These are phyloP conservation scores for Cataglyphis hispanica DNA, from an alignment of 1,140 invertebrate genomes.

Conservation along the genomic window DNA sequence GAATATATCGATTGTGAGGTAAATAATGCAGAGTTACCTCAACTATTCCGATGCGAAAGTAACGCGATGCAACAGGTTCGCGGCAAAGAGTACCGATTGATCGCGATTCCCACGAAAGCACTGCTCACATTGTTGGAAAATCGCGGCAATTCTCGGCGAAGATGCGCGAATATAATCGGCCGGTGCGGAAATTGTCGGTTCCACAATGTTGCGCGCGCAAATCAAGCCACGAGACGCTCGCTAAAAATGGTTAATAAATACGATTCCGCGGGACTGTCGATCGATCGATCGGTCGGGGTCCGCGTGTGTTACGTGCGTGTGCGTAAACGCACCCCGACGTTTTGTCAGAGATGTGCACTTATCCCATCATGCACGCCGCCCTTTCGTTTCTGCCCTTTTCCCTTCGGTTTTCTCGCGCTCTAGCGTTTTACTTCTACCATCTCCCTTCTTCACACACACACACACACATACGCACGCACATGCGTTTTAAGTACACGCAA, in stretches of 20 bases:
- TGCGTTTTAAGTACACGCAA: constrained; percentile 73
- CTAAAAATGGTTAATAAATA: constrained; percentile 59
- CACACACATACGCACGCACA: constrained; percentile 29
- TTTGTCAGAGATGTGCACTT: constrained; percentile 63
- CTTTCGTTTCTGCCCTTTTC: constrained; percentile 48
- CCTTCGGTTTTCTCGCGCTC: constrained; percentile 47
- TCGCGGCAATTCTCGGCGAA: background rate
- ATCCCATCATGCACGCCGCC: constrained; percentile 61
- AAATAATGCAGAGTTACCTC: background rate
- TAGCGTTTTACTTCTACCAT: constrained; percentile 53
- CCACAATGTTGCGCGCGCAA: constrained; percentile 27
- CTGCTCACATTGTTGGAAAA: background rate
- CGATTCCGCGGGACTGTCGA: constrained; percentile 4
- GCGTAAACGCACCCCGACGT: constrained; percentile 48
- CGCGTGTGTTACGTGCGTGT: constrained; percentile 13
- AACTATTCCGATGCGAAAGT: background rate
- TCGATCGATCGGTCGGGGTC: background rate
- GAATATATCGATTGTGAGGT: background rate
- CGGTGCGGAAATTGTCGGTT: constrained; percentile 52
- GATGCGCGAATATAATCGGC: constrained; percentile 27
- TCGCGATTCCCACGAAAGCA: constrained; percentile 47
- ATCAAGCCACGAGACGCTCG: constrained; percentile 14
- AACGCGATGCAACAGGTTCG: constrained; percentile 50
- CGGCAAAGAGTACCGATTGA: constrained; percentile 30
- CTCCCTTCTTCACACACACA: background rate